A percentile compares a stretch with the other conserved stretches of the same genome.
Evolutionary conservation across 2,797 vertebrate genomes (phyloP).

Genomic region (Rousettus madagascariensis): DNA sequence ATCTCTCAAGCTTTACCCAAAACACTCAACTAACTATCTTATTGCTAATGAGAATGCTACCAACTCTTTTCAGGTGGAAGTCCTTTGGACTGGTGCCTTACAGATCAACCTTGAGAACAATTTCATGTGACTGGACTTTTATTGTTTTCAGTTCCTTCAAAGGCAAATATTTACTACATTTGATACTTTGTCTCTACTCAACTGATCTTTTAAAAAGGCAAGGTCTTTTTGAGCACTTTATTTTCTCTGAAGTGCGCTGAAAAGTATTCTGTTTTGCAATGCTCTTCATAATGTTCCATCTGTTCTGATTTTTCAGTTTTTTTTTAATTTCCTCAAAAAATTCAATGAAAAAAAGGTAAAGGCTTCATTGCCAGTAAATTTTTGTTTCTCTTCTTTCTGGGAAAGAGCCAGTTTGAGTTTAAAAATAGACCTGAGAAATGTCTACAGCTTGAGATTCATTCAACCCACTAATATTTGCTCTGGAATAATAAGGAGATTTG

Average conservation of each 20-base stretch:
- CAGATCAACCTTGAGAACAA: constrained; percentile 62
- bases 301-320: constrained; percentile 73
- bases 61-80: constrained; percentile 32
- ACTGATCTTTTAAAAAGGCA: constrained; percentile 63
- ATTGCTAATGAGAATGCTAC: constrained; percentile 26
- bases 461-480: constrained; percentile 74
- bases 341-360: constrained; percentile 78
- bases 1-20: constrained; percentile 37
- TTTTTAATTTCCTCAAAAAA: constrained; percentile 63
- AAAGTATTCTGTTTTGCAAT: constrained; percentile 68
- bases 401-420: constrained; percentile 73
- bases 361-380: constrained; percentile 67
- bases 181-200: constrained; percentile 72
- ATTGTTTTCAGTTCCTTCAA: constrained; percentile 73
- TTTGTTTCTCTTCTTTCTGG: constrained; percentile 75
- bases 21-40: constrained; percentile 11
- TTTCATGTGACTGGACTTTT: constrained; percentile 59
- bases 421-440: constrained; percentile 78
- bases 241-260: constrained; percentile 71
- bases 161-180: constrained; percentile 80
- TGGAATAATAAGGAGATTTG: constrained; percentile 66
- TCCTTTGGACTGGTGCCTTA: constrained; percentile 32
- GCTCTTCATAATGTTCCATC: constrained; percentile 73
- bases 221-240: constrained; percentile 63
- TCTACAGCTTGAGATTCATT: constrained; percentile 73